Evolutionary conservation across 2,113 vertebrate species (phyloP).

Genomic region (Lathamus discolor): DNA sequence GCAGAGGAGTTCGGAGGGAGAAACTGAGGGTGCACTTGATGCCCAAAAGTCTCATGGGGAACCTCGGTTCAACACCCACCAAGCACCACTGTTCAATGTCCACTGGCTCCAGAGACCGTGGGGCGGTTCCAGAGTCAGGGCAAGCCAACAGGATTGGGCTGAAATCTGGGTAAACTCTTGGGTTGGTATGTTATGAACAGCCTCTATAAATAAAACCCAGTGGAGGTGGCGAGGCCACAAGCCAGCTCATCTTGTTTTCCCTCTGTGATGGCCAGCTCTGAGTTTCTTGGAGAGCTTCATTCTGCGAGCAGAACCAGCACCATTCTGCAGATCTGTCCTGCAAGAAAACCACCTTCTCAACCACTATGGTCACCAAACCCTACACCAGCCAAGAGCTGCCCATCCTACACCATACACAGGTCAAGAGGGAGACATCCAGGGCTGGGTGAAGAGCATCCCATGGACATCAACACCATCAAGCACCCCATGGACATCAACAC

Average conservation of each 20-base stretch:
- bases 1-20: neutral
- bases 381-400: neutral
- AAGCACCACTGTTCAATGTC: neutral
- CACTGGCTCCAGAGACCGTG: neutral
- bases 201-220: neutral
- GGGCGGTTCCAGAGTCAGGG: neutral
- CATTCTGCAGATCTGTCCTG: neutral
- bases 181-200: neutral
- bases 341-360: neutral
- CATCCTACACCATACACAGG: fast-evolving
- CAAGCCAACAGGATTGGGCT: neutral
- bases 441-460: neutral
- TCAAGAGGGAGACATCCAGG: neutral
- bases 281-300: neutral
- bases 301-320: neutral
- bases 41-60: neutral
- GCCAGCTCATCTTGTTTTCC: neutral
- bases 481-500: neutral
- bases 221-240: neutral
- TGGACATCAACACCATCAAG: neutral
- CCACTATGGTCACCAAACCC: neutral
- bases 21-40: neutral
- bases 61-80: neutral
- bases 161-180: neutral
- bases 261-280: neutral